Base-by-base conservation (phyloP, 2,888 invertebrate genomes). In the Cartodere bifasciata region DNA sequence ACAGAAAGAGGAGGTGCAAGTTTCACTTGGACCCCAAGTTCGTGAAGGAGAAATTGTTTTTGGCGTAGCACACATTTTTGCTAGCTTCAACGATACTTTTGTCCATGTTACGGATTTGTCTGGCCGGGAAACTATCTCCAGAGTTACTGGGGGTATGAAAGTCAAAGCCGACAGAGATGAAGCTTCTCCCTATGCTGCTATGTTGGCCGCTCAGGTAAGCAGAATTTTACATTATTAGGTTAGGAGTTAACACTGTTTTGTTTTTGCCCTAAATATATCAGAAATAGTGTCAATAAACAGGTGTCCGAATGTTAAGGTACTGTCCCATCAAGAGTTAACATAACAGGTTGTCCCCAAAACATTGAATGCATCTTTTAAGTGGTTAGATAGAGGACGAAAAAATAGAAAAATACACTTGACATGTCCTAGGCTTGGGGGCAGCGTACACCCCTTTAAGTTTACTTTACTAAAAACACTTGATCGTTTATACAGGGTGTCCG, bases 141-240 rank as follows among this genome's bases (percentile, higher is more conserved):
- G 97, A 55, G 90, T 98, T 31, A 98, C 98, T 47, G 90, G 91
- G 50, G 91, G 91, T 38, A 99, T 98, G 98, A 98, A 98, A 69
- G 98, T 99, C 26, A 98, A 98, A 68, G 98, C 98, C 49, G 98
- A 99, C 69, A 82, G 98, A 70, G 98, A 98, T 65, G 98, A 98
- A 67, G 92, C 98, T 42, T 97, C 97, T 26, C 98, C 98, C 27
- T 99, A 98, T 60, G 98, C 98, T 53, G 98, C 98, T 77, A 99
- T 98, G 98, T 91, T 98, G 68, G 98, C 98, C 49, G 97, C 97
- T 44, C 97, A 98, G 73, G 86, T 86, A 64, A 55, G 47, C 50
- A 29, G 25, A 21, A 31, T 27, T 15, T n/a, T 5, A 24, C 12
- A 21, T 13, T 9, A 14, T 13, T 25, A 29, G 9, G 15, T 28